These are phyloP conservation scores for Drosophila bipectinata DNA, from an alignment of 1,140 invertebrate genomes.

Conservation along the genomic window DNA sequence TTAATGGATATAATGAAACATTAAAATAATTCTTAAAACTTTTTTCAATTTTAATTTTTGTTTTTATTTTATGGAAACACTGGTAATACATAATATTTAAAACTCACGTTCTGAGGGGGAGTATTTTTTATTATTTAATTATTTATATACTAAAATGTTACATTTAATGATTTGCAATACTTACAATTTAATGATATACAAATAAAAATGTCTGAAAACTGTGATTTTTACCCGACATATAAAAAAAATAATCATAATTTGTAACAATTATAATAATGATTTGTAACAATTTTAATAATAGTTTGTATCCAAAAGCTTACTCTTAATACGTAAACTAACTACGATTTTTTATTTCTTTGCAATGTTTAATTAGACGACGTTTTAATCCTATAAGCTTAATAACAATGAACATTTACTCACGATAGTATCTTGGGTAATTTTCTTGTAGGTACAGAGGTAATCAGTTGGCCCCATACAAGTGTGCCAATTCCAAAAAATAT, in stretches of 20 bases:
- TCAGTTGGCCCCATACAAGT: conserved; percentile 98
- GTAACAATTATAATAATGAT: background rate
- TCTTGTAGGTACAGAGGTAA: conserved; percentile 97
- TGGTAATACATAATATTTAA: too few relatives aligned
- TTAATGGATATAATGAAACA: too few relatives aligned
- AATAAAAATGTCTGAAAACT: too few relatives aligned
- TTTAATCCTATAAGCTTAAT: conserved; percentile 11
- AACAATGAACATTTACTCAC: conserved; percentile 87
- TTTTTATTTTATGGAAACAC: too few relatives aligned
- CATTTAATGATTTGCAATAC: too few relatives aligned
- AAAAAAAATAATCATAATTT: background rate
- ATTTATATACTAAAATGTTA: too few relatives aligned
- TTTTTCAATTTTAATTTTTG: too few relatives aligned
- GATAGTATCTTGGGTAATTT: conserved; percentile 97
- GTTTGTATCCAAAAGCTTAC: background rate
- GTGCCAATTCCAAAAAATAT: conserved; percentile 98
- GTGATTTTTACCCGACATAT: background rate
- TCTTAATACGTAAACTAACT: background rate
- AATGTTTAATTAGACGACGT: conserved; percentile 10
- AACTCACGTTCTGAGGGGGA: too few relatives aligned
- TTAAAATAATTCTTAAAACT: too few relatives aligned
- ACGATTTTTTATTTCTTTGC: background rate
- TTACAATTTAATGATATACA: background rate
- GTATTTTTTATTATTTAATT: too few relatives aligned
- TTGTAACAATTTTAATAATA: background rate